Conservation (phyloP, 64 coral and sea anemone genomes). For the Pocillopora verrucosa region DNA sequence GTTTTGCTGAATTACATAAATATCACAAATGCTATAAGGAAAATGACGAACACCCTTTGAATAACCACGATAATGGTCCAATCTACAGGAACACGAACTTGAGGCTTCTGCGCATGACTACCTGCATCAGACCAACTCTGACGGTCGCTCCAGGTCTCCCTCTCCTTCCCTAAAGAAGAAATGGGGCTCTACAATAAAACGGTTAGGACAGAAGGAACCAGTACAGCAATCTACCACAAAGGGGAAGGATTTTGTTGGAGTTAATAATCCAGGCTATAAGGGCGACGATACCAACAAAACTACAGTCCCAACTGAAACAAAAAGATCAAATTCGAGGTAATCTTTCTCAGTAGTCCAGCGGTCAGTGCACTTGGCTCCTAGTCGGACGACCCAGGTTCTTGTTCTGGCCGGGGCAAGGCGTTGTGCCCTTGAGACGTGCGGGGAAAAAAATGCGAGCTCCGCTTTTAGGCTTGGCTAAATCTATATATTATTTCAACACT, state of each 20-base stretch:
- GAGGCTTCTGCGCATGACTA: slow-evolving; percentile 45
- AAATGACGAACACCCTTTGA: not conserved
- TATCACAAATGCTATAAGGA: not conserved
- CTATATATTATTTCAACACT: no score
- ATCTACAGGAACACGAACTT: slow-evolving; percentile 51
- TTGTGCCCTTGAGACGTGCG: no score
- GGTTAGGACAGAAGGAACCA: not conserved
- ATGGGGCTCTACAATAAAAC: slow-evolving; percentile 38
- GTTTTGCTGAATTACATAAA: not conserved
- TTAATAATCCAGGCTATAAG: slow-evolving; percentile 6
- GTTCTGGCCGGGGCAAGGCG: no score
- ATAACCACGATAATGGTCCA: not conserved
- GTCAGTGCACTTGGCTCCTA: no score
- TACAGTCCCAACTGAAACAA: not conserved
- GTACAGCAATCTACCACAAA: not conserved
- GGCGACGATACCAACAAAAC: not conserved
- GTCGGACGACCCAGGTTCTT: no score
- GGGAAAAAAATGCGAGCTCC: no score
- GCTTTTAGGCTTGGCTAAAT: no score
- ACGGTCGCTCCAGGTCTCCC: slow-evolving; percentile 17
- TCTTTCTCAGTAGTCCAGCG: no score
- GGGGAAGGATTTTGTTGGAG: not conserved
- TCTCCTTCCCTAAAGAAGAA: not conserved
- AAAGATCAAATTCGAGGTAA: not conserved
- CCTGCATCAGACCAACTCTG: slow-evolving; percentile 29